Evolutionary conservation across 2,888 invertebrate species (phyloP).

Genomic region (Macaria liturata): DNA sequence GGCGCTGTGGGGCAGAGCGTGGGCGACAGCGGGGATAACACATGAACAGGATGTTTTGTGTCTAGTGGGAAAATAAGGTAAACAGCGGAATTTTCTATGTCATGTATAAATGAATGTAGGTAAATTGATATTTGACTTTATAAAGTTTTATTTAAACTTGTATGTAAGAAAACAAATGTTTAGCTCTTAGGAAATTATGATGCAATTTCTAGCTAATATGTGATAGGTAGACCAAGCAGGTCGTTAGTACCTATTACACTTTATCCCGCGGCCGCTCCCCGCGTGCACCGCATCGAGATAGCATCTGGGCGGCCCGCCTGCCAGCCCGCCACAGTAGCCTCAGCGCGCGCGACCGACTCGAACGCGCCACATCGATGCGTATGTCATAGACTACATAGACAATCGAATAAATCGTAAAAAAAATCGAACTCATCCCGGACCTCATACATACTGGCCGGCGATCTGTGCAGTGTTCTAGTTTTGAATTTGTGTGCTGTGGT

Average conservation of each 20-base stretch:
- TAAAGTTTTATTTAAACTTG: no score
- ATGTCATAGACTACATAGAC: constrained; percentile 20
- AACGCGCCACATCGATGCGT: constrained; percentile 46
- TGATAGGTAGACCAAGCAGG: neutral
- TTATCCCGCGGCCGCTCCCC: constrained; percentile 28
- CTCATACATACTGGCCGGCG: constrained; percentile 30
- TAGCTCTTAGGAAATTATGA: no score
- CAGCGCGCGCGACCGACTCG: constrained; percentile 53
- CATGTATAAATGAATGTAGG: no score
- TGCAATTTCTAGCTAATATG: no score
- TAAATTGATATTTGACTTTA: no score
- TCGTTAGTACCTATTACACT: neutral
- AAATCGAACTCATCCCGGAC: constrained; percentile 19
- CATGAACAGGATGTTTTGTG: neutral
- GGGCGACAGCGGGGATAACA: constrained; percentile 30
- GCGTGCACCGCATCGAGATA: constrained; percentile 52
- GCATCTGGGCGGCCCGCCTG: constrained; percentile 73
- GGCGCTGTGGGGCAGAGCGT: constrained; percentile 26
- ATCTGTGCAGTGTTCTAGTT: constrained; percentile 30
- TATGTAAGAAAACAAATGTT: no score
- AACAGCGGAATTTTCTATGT: no score
- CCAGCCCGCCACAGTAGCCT: constrained; percentile 53
- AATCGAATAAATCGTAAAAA: constrained; percentile 6
- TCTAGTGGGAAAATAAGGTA: no score
- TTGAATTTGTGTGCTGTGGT: constrained; percentile 42